Percentiles rank a stretch among this genome's conserved stretches.
Conservation (phyloP, 2,797 vertebrate genomes). For the Rousettus madagascariensis region DNA sequence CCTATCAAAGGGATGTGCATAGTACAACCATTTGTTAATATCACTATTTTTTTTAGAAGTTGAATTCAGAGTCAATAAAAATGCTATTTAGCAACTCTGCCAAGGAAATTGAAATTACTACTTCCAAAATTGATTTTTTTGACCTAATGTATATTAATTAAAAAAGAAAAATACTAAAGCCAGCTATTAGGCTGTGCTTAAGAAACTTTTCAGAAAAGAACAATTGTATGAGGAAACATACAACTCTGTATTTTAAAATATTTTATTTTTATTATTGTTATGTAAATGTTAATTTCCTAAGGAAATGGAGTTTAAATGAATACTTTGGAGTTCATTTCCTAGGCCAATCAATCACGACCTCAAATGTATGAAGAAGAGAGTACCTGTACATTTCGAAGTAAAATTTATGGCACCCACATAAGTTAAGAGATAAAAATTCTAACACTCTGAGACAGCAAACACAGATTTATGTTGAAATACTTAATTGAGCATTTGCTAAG, state of each 20-base stretch:
- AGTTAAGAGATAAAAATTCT: conserved; percentile 54
- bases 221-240: conserved; percentile 26
- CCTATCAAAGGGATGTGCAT: conserved; percentile 29
- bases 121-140: conserved; percentile 74
- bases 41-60: conserved; percentile 74
- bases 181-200: conserved; percentile 62
- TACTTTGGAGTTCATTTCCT: conserved; percentile 71
- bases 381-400: conserved; percentile 62
- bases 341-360: conserved; percentile 74
- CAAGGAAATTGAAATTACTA: conserved; percentile 75
- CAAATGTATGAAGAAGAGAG: conserved; percentile 71
- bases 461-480: conserved; percentile 70
- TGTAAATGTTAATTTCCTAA: conserved; percentile 67
- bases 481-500: conserved; percentile 72
- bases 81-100: conserved; percentile 68
- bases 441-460: conserved; percentile 38
- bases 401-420: conserved; percentile 69
- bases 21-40: conserved; percentile 66
- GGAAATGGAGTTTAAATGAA: conserved; percentile 67
- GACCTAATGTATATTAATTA: conserved; percentile 37
- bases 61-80: conserved; percentile 73
- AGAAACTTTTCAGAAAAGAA: conserved; percentile 58
- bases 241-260: conserved; percentile 60
- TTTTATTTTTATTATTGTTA: conserved; percentile 76
- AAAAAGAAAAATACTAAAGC: neutral